Percentiles rank a stretch among this genome's conserved stretches.
phyloP scores from a whole-genome alignment of 1,140 invertebrate genomes.

The Sweltsa coloradensis region DNA sequence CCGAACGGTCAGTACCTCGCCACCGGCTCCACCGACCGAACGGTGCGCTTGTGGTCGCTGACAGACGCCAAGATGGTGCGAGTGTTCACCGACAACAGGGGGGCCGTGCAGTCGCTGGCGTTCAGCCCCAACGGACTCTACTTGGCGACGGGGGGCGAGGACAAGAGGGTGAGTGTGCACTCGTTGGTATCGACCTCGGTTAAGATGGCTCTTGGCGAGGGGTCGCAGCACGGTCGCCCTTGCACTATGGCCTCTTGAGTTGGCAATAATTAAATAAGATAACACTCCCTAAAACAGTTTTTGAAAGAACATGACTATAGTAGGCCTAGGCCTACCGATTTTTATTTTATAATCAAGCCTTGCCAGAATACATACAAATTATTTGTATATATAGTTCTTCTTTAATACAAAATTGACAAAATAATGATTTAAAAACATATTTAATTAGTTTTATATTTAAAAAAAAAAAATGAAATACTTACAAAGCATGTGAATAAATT shows the following conservation, averaged over 20 bases:
- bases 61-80: slow-evolving; percentile 44
- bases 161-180: neutral
- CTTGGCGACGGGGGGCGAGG: slow-evolving; percentile 32
- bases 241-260: neutral
- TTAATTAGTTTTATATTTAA: too few species aligned
- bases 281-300: neutral
- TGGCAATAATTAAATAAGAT: neutral
- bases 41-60: slow-evolving; percentile 60
- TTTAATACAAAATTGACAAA: too few species aligned
- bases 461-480: too few species aligned
- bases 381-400: too few species aligned
- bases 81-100: slow-evolving; percentile 45
- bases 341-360: too few species aligned
- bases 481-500: too few species aligned
- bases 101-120: slow-evolving; percentile 42
- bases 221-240: neutral
- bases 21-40: slow-evolving; percentile 63
- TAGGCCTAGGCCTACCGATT: too few species aligned
- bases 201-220: neutral
- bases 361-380: too few species aligned
- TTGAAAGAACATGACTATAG: too few species aligned
- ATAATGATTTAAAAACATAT: too few species aligned
- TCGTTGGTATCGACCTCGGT: neutral
- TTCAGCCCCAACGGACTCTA: slow-evolving; percentile 60
- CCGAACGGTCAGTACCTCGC: slow-evolving; percentile 70